Base-by-base conservation (phyloP, 2,113 vertebrate genomes). In the Hippocampus mohnikei region DNA sequence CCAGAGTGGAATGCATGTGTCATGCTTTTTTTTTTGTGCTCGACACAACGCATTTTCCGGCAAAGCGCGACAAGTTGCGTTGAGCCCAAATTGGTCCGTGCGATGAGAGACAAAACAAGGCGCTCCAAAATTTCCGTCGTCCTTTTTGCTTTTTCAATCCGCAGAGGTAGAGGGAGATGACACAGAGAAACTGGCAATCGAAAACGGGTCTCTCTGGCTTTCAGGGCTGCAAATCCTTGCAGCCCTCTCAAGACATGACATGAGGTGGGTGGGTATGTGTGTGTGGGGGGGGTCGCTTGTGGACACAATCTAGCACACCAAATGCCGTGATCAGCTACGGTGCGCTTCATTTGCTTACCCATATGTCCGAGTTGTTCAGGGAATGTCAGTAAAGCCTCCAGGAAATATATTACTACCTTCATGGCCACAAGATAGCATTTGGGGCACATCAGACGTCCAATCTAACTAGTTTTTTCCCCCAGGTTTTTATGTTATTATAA, bases 61-160 rank as follows among this genome's bases (percentile, higher is more conserved):
- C 73, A 84, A 80, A 83, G 73, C 59, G 76, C 70, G 83, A 76
- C 77, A 44, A 50, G 48, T 20, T 20, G 48, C 48, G 15, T 50
- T 50, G 73, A 81, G 70, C 71, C 78, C 77, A 79, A 79, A 82
- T 81, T 80, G 44, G 41, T 85, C 74, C 70, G 62, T 83, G 55
- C 4, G 55, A 66, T 78, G 80, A 84, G 82, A 78, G 83, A 82
- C 33, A 2, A 86, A 81, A 83, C 84, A 79, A 85, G 83, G 83
- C 83, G 84, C 83, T 83, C 83, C 77, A 73, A 73, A 73, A 79
- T 78, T 20, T 75, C 70, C 73, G 74, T 84, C 13, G 86, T 82
- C 79, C 84, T 56, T 77, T 80, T 76, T 67, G 84, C 70, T 33
- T 33, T 72, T 82, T 84, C 65, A 68, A 84, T 83, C 75, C 76